Evolutionary conservation across 2,888 invertebrate species (phyloP), one percentile per base, ranked within the genome.

Genomic region (Aporophyla nigra): DNA sequence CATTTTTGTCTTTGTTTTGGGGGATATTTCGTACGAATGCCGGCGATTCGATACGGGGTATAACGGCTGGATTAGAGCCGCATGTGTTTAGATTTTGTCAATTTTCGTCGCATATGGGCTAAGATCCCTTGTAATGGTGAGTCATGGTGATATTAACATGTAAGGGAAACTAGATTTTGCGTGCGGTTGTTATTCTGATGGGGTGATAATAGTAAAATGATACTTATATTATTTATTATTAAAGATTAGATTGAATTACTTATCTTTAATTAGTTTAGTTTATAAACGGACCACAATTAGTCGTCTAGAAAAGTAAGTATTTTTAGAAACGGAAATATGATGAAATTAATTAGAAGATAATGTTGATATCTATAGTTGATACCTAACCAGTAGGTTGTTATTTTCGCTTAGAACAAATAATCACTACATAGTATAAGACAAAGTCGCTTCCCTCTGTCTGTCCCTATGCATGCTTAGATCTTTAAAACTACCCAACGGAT

Each of bases 41-140:
- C 43, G 74, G 66, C 83, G 88, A 92, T 94, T 94, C 86, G 92
- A 92, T 92, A 88, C 90, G 89, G 90, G 90, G 89, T 87, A 88
- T 91, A 84, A 88, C 10, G 85, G 80, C 67, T 51, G 88, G 88
- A 92, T 93, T 91, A 91, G 88, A 79, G 83, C 78, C 93, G 88
- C 93, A 93, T 92, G 91, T 93, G 93, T 90, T 90, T 83, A 83
- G 82, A 88, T 92, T 91, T 91, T 89, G 90, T 81, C 84, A 82
- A 87, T 87, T 87, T 88, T 87, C 86, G 87, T 88, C 88, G 89
- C 89, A 89, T 87, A 88, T 81, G 89, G 78, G 87, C 65, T 83
- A 74, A 86, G 78, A 82, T 79, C 62, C 67, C 27, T 16, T 78
- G 70, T 86, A 74, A 80, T 80, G 46, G 79, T 76, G 80, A 87